These are phyloP conservation scores for Lasioglossum albipes DNA, from an alignment of 1,140 invertebrate species.

Conservation along the genomic window DNA sequence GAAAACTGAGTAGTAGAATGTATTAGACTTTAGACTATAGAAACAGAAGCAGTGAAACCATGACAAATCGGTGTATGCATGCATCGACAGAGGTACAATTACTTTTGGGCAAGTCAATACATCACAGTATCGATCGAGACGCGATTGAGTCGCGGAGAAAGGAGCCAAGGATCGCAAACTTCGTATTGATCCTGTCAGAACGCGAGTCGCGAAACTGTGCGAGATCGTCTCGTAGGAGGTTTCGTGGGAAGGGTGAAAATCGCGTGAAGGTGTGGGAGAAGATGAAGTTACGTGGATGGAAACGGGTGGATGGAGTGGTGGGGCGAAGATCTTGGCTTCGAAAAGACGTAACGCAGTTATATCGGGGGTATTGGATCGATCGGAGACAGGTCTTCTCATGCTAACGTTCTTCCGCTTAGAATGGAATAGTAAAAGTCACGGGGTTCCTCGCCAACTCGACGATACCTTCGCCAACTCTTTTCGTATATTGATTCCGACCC, in stretches of 20 bases:
- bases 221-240: slow-evolving; percentile 4
- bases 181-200: slow-evolving; percentile 37
- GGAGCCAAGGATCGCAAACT: slow-evolving; percentile 27
- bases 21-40: no score
- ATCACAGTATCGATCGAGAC: not conserved
- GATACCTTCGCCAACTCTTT: slow-evolving; percentile 22
- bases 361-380: slow-evolving; percentile 38
- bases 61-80: no score
- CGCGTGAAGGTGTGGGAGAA: not conserved
- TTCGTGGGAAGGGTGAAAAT: not conserved
- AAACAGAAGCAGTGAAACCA: no score
- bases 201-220: slow-evolving; percentile 41
- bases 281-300: slow-evolving; percentile 11
- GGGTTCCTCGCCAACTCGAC: slow-evolving; percentile 5
- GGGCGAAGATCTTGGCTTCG: slow-evolving; percentile 19
- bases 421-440: slow-evolving; percentile 55
- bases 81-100: no score
- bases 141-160: not conserved
- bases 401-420: slow-evolving; percentile 29
- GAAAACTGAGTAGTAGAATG: no score
- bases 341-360: slow-evolving; percentile 9
- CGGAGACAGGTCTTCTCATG: slow-evolving; percentile 21
- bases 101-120: not conserved
- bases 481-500: slow-evolving; percentile 9
- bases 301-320: not conserved